Percentiles rank a stretch among this genome's conserved stretches.
phyloP scores from a whole-genome alignment of 2,888 invertebrate genomes.

The Conomelus anceps region DNA sequence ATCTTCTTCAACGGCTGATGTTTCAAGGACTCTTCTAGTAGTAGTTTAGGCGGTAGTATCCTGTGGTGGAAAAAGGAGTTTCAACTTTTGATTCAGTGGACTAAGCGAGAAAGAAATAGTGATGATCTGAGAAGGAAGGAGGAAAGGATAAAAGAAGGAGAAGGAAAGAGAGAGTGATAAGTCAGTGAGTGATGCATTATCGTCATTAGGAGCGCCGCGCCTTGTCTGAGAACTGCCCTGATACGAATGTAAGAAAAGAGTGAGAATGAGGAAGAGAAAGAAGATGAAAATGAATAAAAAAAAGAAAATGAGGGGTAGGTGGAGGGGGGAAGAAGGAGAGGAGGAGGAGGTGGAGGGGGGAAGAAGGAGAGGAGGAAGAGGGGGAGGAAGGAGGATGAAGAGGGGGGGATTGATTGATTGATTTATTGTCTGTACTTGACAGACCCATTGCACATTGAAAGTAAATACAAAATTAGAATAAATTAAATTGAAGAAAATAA shows the following conservation, averaged over 20 bases:
- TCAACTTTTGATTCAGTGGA: background rate
- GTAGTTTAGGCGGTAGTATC: background rate
- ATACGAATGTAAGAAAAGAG: too few relatives aligned
- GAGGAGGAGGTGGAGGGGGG: background rate
- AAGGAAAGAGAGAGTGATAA: background rate
- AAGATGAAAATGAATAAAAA: conserved; percentile 4
- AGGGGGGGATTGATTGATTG: too few relatives aligned
- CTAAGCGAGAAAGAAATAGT: background rate
- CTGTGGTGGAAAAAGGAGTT: too few relatives aligned
- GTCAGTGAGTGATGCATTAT: background rate
- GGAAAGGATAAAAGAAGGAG: background rate
- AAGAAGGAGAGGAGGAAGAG: background rate
- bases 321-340: too few relatives aligned
- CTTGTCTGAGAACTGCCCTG: background rate
- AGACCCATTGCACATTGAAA: too few relatives aligned
- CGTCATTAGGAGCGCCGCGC: background rate
- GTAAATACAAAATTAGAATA: too few relatives aligned
- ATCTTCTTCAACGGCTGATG: background rate
- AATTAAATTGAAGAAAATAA: too few relatives aligned
- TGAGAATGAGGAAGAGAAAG: too few relatives aligned
- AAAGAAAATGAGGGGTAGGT: too few relatives aligned
- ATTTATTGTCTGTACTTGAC: too few relatives aligned
- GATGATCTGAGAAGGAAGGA: too few relatives aligned
- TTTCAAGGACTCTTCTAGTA: background rate
- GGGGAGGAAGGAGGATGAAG: too few relatives aligned